Evolutionary conservation across 1,140 invertebrate genomes (phyloP), one percentile per base, ranked within the genome.

Genomic region (Polypedilum pembai): DNA sequence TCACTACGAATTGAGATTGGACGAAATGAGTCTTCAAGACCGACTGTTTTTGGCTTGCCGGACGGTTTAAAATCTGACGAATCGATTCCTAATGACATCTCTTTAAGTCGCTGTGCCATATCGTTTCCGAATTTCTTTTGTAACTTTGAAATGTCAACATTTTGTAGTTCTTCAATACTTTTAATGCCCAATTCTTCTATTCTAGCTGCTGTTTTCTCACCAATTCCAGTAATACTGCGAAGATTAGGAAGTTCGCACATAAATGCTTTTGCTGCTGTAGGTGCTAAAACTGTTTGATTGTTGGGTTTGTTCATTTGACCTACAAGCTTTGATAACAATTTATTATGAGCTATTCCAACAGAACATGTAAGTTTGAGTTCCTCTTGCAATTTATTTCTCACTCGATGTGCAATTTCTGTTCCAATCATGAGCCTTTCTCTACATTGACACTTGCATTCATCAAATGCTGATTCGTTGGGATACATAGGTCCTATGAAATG

Each of bases 261-360:
- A 75, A 94, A 86, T 40, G 84, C 80, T 33, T 83, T 77, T 15
- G 86, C 87, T 77, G 87, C 85, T 75, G 87, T 87, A 20, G 92
- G 91, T 76, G 88, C 92, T 73, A 94, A 80, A 15, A 89, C 83
- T 8, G 92, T 94, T 79, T 94, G 93, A 77, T 92, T 87, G 81
- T 94, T 90, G 2, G 93, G 91, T 82, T 92, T 92, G 78, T 93
- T 85, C 72, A 86, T 81, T 41, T 86, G 85, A 76, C 90, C 89
- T 18, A 87, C 88, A 41, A 95, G 81, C 82, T 95, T 94, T 3
- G 93, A 89, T 77, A 94, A 80, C 73, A 94, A 79, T 82, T 95
- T 95, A 80, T 94, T 95, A 76, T 93, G 89, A 41, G 90, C 87
- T 76, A 94, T 88, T 12, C 93, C 93, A 74, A 91, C 92, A 84